phyloP scores from a whole-genome alignment of 2,888 invertebrate species.

The Dasypogon diadema region DNA sequence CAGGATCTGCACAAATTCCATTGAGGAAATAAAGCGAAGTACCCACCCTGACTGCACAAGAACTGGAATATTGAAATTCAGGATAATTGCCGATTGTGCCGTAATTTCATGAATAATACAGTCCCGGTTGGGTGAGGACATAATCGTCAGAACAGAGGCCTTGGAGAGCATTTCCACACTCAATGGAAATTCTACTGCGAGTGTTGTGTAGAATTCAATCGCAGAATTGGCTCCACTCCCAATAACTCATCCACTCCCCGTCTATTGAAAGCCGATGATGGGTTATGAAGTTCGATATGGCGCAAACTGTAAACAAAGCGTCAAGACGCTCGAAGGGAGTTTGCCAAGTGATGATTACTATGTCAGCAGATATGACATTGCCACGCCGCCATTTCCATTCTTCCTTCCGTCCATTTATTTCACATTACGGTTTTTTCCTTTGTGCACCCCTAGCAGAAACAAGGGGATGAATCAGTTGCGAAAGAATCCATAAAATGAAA shows the following conservation, averaged over 20 bases:
- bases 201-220: neutral
- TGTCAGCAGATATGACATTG: neutral
- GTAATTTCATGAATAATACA: constrained; percentile 23
- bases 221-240: neutral
- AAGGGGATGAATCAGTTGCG: neutral
- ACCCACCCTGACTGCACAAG: neutral
- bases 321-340: neutral
- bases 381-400: neutral
- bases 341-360: neutral
- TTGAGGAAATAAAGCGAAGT: neutral
- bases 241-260: too few species aligned
- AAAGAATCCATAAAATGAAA: constrained; percentile 11
- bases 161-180: neutral
- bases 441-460: neutral
- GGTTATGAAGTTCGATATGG: neutral
- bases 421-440: constrained; percentile 1
- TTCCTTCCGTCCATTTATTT: constrained; percentile 24
- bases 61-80: constrained; percentile 5
- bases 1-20: neutral
- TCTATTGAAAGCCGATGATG: neutral
- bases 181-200: neutral
- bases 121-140: neutral
- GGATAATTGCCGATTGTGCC: constrained; percentile 16
- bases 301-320: neutral
- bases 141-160: neutral